Evolutionary conservation across 2,888 invertebrate genomes (phyloP), one percentile per base, ranked within the genome.

Genomic region (Graphium colonna): DNA sequence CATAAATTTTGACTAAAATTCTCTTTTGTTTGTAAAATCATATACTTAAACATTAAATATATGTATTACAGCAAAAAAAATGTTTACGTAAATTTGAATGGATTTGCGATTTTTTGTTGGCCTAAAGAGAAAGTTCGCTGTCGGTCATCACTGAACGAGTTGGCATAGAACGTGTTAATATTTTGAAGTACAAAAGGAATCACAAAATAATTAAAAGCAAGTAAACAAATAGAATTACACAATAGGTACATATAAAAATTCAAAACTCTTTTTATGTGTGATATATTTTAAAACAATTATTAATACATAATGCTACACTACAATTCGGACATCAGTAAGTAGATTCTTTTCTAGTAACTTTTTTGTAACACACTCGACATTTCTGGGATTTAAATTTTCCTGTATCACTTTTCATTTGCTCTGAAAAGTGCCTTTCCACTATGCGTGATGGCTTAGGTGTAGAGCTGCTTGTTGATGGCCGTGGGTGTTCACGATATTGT

Each of bases 401-500:
- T 56, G 33, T 52, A 54, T 60, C 47, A 46, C 56, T 60, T 60
- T 61, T 61, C 56, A 59, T 60, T 60, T 55, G 58, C 48, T 60
- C 59, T 59, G 57, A 52, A 60, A 59, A 60, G 31, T 28, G 43
- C 45, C 45, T 33, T 45, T 45, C 45, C 33, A 45, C 26, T 58
- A 61, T 57, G 58, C 60, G 56, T 60, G 57, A 54, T 58, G 58
- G 60, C 60, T 61, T 61, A 58, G 61, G 55, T 58, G 60, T 57
- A 60, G 60, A 55, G 61, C 61, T 57, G 55, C 58, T 61, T 57
- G 61, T 61, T 58, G 59, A 58, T 59, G 59, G 13, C 57, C 42
- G 48, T 60, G 59, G 60, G 56, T 60, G 59, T 52, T 58, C 59
- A 46, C 52, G 45, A 57, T 57, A 47, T 59, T 59, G 59, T 55